Base-by-base conservation (phyloP, 2,113 vertebrate species). In the Psilopogon haemacephalus region DNA sequence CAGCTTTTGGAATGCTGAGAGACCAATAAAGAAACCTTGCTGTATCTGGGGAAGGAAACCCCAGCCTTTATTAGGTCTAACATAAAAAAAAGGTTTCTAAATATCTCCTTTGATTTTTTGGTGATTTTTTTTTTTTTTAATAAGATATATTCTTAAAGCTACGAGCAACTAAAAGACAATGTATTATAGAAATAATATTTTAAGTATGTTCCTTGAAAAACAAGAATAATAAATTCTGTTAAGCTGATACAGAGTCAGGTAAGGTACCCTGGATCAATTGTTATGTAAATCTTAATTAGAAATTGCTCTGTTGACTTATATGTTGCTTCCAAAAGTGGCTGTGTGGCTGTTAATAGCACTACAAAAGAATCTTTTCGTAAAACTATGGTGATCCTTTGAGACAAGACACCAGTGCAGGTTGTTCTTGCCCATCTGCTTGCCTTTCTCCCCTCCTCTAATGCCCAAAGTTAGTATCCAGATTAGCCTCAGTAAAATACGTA, bases 11-110 rank as follows among this genome's bases (percentile, higher is more conserved):
- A 97, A 88, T 92, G 91, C 74, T 91, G 94, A 95, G 94, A 97
- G 91, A 83, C 75, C 96, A 95, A 94, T 96, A 96, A 95, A 85
- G 90, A 96, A 95, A 86, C 67, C 38, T 93, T 92, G 91, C 74
- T 97, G 38, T 85, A 90, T 86, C 95, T 80, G 80, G 77, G 73
- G 81, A 20, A 96, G 95, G 60, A 97, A 97, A 95, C 94, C 95
- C 82, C 77, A 95, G 96, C 97, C 85, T 70, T 93, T 84, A 90
- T 81, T 76, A 76, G 78, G 63, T 95, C 94, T 79, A 72, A 76
- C 94, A 86, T 74, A 58, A 9, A 20, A 92, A 89, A 96, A 77
- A 96, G 89, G 40, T 40, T 96, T 97, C 93, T 95, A 96, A 97
- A 96, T 72, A 37, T 89, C 73, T 94, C 75, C 67, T 90, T 82